Percentiles rank a stretch among this genome's conserved stretches.
phyloP scores from a whole-genome alignment of 2,888 invertebrate species.

The Melanotus villosus region DNA sequence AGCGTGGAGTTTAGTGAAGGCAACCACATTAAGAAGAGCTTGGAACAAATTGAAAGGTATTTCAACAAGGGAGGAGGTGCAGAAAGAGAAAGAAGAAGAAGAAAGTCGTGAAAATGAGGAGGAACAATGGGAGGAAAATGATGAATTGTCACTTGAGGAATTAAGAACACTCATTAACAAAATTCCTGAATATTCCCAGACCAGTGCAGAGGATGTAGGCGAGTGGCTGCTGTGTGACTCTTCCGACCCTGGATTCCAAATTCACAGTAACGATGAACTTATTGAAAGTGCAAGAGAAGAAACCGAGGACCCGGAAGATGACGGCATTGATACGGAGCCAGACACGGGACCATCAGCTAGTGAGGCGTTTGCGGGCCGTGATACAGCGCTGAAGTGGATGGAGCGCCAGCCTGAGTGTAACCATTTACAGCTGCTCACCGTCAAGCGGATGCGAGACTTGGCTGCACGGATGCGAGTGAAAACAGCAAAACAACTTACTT shows the following conservation, averaged over 20 bases:
- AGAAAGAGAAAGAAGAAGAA: constrained; percentile 40
- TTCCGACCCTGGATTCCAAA: constrained; percentile 46
- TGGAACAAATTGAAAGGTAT: constrained; percentile 15
- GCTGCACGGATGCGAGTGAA: constrained; percentile 39
- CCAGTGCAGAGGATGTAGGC: constrained; percentile 36
- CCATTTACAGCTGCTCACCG: constrained; percentile 27
- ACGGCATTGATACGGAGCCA: constrained; percentile 4
- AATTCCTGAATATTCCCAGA: constrained; percentile 36
- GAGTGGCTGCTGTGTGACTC: constrained; percentile 46
- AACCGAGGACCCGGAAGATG: constrained; percentile 14
- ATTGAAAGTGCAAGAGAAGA: constrained; percentile 34
- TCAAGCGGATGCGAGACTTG: constrained; percentile 35
- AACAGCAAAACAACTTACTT: constrained; percentile 34
- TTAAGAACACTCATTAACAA: constrained; percentile 26
- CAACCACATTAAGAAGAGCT: too few species aligned
- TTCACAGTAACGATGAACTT: constrained; percentile 41
- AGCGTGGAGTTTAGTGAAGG: too few species aligned
- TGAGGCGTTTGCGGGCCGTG: constrained; percentile 45
- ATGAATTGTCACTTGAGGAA: constrained; percentile 31
- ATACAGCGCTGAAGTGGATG: constrained; percentile 49
- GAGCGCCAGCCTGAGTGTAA: constrained; percentile 48
- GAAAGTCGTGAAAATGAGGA: constrained; percentile 2
- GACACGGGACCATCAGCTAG: constrained; percentile 42
- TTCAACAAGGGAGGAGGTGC: constrained; percentile 4
- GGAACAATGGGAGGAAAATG: constrained; percentile 22